A percentile compares a stretch with the other conserved stretches of the same genome.
Conservation (phyloP, 2,797 vertebrate genomes). For the Alosa sapidissima region DNA sequence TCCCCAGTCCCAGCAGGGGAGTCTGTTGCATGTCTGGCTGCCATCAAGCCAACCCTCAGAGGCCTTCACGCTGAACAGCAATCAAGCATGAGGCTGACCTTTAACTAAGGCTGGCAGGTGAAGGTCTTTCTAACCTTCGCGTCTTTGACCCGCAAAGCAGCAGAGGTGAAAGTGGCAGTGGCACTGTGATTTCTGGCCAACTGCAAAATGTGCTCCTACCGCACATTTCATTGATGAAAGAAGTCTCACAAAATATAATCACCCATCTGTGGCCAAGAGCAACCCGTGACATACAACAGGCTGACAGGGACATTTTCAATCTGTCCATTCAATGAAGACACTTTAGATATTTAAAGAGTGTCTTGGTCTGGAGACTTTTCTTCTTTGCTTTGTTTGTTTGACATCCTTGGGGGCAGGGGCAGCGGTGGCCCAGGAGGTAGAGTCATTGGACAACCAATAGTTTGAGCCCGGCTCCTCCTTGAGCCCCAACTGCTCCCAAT, state of each 20-base stretch:
- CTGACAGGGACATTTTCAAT: too few relatives aligned
- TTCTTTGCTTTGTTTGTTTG: too few relatives aligned
- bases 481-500: too few relatives aligned
- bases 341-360: too few relatives aligned
- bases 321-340: too few relatives aligned
- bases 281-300: neutral
- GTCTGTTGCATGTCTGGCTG: constrained; percentile 40
- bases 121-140: constrained; percentile 26
- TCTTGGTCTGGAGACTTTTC: too few relatives aligned
- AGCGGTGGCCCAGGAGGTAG: too few relatives aligned
- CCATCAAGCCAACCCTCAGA: constrained; percentile 52
- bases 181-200: neutral
- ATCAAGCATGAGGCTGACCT: constrained; percentile 52
- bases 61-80: constrained; percentile 53
- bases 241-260: neutral
- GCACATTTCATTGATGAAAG: neutral
- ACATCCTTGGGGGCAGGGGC: too few relatives aligned
- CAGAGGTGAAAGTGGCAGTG: neutral
- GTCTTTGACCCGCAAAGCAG: neutral
- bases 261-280: neutral
- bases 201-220: neutral
- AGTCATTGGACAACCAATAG: too few relatives aligned
- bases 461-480: too few relatives aligned
- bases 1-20: constrained; percentile 44
- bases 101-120: constrained; percentile 43